These are phyloP conservation scores for Morinoia aosen DNA, from an alignment of 2,888 invertebrate genomes.

Conservation along the genomic window DNA sequence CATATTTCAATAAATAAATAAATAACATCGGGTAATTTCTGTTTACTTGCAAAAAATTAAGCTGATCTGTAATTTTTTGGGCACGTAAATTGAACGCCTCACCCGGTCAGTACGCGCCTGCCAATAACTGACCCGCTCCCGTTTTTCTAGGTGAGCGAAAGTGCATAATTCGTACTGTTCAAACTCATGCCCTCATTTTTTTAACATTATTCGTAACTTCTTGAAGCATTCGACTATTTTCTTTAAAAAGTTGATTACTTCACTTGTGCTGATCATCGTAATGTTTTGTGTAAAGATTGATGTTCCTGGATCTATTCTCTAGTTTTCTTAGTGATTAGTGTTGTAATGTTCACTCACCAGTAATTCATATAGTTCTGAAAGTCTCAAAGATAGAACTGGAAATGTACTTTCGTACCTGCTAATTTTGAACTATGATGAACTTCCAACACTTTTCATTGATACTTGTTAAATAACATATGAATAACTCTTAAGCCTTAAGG, in stretches of 20 bases:
- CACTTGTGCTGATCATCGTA: not conserved
- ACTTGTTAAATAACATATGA: too few relatives aligned
- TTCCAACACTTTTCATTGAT: too few relatives aligned
- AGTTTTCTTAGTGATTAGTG: not conserved
- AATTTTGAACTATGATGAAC: too few relatives aligned
- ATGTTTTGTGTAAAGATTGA: not conserved
- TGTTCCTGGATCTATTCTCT: not conserved
- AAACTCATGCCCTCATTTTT: not conserved
- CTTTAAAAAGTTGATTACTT: not conserved
- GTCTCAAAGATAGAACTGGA: too few relatives aligned
- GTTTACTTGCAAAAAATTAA: not conserved
- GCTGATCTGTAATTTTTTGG: not conserved
- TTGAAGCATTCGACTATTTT: not conserved
- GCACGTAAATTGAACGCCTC: not conserved
- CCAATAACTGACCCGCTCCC: not conserved
- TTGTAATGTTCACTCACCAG: not conserved
- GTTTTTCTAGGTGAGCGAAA: not conserved
- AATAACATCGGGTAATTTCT: not conserved
- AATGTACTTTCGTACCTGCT: too few relatives aligned
- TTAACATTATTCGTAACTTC: not conserved
- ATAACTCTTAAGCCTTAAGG: too few relatives aligned
- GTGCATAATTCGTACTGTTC: not conserved
- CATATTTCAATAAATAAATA: too few relatives aligned
- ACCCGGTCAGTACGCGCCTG: not conserved
- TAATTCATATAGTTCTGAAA: not conserved